phyloP scores from a whole-genome alignment of 1,140 invertebrate genomes.

The Heliothis subflexa region DNA sequence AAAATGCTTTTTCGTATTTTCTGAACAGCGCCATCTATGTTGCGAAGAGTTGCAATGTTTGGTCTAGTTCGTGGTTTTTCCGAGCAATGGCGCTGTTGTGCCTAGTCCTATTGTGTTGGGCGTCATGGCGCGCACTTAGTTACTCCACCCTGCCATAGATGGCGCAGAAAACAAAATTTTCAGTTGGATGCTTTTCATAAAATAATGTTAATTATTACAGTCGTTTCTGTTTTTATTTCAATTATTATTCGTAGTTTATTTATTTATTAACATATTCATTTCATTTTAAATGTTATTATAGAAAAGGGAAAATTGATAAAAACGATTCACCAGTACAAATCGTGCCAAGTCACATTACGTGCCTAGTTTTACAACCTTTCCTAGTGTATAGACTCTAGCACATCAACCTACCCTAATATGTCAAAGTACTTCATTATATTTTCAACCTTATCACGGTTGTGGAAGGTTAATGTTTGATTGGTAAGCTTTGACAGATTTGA shows the following conservation, averaged over 20 bases:
- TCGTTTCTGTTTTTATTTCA: neutral
- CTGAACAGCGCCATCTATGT: conserved; percentile 61
- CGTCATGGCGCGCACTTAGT: neutral
- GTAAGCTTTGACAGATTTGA: too few species aligned
- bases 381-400: too few species aligned
- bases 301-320: too few species aligned
- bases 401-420: too few species aligned
- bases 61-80: conserved; percentile 43
- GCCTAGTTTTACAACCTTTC: too few species aligned
- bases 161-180: conserved; percentile 36
- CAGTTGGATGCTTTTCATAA: neutral
- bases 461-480: too few species aligned
- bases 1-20: conserved; percentile 33
- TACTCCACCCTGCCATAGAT: conserved; percentile 43
- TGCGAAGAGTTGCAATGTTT: neutral
- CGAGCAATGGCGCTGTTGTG: conserved; percentile 36
- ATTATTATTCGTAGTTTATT: neutral
- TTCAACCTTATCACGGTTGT: too few species aligned
- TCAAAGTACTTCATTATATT: too few species aligned
- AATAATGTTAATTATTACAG: neutral
- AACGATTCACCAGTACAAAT: too few species aligned
- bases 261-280: too few species aligned
- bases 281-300: too few species aligned
- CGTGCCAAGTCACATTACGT: too few species aligned
- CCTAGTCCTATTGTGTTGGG: neutral